Evolutionary conservation across 2,113 vertebrate genomes (phyloP), one percentile per base, ranked within the genome.

Genomic region (Lasiurus cinereus): DNA sequence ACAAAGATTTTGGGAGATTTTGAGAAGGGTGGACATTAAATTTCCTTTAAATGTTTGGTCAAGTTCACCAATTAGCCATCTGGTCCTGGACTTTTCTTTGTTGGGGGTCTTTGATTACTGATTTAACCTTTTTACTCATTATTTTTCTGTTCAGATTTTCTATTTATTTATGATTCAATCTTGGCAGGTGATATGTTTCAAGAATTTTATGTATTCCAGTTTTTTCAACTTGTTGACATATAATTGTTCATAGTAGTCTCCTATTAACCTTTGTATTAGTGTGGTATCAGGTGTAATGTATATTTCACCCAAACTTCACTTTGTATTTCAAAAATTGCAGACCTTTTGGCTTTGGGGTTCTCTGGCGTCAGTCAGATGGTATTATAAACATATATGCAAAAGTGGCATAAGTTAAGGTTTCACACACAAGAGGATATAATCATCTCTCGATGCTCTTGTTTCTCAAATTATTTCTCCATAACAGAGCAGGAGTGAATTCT

Each of bases 291-390:
- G 43, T 43, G 15, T 39, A 29, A 27, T 62, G 9, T 48, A 62
- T 88, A 27, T 88, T 59, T 93, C 67, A 70, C 27, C 18, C 78
- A 76, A 92, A 83, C 14, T 56, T 95, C 16, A 92, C 16, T 15
- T 73, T 54, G 39, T 29, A 59, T 90, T 33, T n/a, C 15, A 73
- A 72, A 90, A 90, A 33, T 64, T 46, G 12, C 8, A 76, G 16
- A 43, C 4, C 3, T 54, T 84, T 72, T n/a, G 9, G 19, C 86
- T 69, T 43, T 54, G 27, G 54, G 15, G 2, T 72, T 73, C 11
- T 80, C 18, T 36, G 19, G 22, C 18, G 18, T 22, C 19, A 46
- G 11, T 70, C 46, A 59, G 11, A 33, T 78, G 21, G 11, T 5
- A 33, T 83, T 78, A 59, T 12, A 87, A 76, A 43, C 3, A 46